Percentiles rank a stretch among this genome's conserved stretches.
phyloP scores from a whole-genome alignment of 2,888 invertebrate species.

The Catonia carolina region DNA sequence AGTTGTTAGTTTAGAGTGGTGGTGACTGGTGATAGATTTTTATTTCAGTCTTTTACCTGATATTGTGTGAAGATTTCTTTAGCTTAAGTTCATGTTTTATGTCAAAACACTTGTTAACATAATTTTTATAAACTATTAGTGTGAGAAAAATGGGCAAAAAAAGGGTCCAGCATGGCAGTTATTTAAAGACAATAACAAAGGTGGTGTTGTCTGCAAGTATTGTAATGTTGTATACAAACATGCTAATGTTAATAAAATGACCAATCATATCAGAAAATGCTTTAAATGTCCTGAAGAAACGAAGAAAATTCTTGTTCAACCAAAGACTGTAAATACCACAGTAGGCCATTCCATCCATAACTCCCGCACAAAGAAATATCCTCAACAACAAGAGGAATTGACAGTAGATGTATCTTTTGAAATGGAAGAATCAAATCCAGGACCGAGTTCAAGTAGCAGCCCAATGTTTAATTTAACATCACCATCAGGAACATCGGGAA shows the following conservation, averaged over 20 bases:
- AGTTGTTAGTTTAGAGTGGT: too few species aligned
- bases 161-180: background rate
- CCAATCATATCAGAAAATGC: background rate
- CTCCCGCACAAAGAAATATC: too few species aligned
- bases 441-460: background rate
- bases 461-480: background rate
- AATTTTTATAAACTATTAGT: too few species aligned
- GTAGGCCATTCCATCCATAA: too few species aligned
- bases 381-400: too few species aligned
- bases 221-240: background rate
- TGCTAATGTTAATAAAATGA: constrained; percentile 1
- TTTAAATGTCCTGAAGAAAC: background rate
- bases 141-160: too few species aligned
- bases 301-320: constrained; percentile 1
- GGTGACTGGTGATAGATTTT: too few species aligned
- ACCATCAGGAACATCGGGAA: background rate
- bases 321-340: too few species aligned
- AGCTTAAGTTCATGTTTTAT: too few species aligned
- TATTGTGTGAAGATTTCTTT: too few species aligned
- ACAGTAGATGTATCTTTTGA: background rate
- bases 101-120: too few species aligned
- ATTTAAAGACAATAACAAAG: background rate
- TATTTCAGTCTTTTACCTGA: too few species aligned
- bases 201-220: background rate
- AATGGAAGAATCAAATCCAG: background rate